Evolutionary conservation across 1,140 invertebrate genomes (phyloP).

Genomic region (Trichogramma pretiosum): DNA sequence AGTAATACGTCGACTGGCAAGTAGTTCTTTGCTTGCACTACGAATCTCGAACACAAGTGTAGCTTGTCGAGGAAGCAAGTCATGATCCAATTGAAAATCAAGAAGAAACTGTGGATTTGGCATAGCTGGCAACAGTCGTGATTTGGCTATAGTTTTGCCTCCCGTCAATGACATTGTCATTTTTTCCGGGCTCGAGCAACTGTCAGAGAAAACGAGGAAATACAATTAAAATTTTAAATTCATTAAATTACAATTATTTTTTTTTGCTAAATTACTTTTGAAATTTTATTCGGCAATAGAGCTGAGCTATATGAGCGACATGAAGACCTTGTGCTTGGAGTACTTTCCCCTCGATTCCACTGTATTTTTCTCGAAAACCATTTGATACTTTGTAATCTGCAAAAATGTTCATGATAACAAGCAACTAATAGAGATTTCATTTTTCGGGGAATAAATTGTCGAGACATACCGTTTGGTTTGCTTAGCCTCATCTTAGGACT

Average conservation of each 20-base stretch:
- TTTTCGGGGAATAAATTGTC: neutral
- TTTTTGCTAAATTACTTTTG: conserved; percentile 27
- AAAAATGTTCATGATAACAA: conserved; percentile 9
- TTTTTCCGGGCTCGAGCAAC: conserved; percentile 33
- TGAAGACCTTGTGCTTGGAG: conserved; percentile 41
- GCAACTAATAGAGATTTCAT: neutral
- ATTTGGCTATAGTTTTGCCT: conserved; percentile 40
- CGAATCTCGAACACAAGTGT: conserved; percentile 40
- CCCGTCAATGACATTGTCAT: conserved; percentile 24
- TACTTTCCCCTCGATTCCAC: conserved; percentile 39
- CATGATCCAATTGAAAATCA: conserved; percentile 36
- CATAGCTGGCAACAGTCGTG: conserved; percentile 36
- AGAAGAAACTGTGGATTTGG: conserved; percentile 40
- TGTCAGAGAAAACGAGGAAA: too few relatives aligned
- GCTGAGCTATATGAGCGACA: conserved; percentile 36
- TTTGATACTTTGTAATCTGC: conserved; percentile 32
- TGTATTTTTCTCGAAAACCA: conserved; percentile 34
- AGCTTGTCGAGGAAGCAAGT: conserved; percentile 34
- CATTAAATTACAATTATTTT: neutral
- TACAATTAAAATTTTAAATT: neutral
- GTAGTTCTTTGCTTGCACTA: conserved; percentile 38
- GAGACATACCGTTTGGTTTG: conserved; percentile 29
- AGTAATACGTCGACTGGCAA: conserved; percentile 38
- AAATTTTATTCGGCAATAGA: conserved; percentile 39
- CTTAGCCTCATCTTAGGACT: conserved; percentile 30